Percentiles rank a stretch among this genome's conserved stretches.
These are phyloP conservation scores for Reticulitermes lucifugus DNA, from an alignment of 2,888 invertebrate genomes.

Conservation along the genomic window DNA sequence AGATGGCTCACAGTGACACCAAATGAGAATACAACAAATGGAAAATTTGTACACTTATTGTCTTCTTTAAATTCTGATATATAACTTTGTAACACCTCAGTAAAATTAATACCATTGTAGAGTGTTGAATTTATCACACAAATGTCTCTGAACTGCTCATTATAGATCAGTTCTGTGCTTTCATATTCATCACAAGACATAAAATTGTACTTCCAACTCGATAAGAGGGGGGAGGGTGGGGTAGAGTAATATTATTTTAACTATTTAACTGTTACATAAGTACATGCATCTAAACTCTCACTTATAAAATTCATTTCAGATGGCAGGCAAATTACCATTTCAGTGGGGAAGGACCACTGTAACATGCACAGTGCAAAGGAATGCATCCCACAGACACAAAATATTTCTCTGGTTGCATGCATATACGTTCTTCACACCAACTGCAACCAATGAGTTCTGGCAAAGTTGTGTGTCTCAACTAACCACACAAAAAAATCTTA, in stretches of 20 bases:
- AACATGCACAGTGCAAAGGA: too few species aligned
- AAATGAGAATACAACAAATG: neutral
- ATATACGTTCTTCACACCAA: too few species aligned
- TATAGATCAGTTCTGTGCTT: neutral
- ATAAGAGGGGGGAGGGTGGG: neutral
- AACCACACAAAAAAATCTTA: too few species aligned
- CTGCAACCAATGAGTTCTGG: too few species aligned
- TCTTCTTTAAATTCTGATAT: constrained; percentile 7
- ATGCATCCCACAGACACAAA: too few species aligned
- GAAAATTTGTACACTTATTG: constrained; percentile 13
- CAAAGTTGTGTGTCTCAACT: too few species aligned
- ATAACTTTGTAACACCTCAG: neutral
- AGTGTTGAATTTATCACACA: constrained; percentile 16
- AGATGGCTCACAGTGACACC: neutral
- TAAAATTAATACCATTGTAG: constrained; percentile 14
- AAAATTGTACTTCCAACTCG: neutral
- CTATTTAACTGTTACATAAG: neutral
- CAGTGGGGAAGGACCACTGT: too few species aligned
- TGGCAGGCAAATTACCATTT: too few species aligned
- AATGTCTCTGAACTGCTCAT: neutral
- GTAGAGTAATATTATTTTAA: neutral
- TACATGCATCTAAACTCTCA: too few species aligned
- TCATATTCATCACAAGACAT: neutral
- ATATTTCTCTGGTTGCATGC: too few species aligned
- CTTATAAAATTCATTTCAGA: too few species aligned